Percentiles rank a stretch among this genome's conserved stretches.
These are phyloP conservation scores for Tonatia bakeri DNA, from an alignment of 2,113 vertebrate species.

Conservation along the genomic window DNA sequence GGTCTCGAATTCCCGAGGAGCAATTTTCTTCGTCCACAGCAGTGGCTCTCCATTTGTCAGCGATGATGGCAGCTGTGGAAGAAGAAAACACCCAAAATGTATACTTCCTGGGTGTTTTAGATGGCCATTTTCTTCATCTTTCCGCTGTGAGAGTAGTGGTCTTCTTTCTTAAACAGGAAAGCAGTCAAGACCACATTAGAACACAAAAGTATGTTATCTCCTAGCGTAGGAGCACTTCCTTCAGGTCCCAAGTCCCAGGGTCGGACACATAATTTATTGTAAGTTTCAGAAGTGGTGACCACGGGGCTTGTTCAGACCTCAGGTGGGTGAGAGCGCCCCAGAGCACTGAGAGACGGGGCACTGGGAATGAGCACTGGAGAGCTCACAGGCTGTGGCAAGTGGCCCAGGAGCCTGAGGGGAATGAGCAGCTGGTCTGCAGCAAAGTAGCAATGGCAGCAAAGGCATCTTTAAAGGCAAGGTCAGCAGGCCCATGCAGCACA, in stretches of 20 bases:
- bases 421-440: neutral
- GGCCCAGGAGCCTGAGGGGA: neutral
- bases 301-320: neutral
- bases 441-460: neutral
- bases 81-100: neutral
- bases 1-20: accelerated
- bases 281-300: neutral
- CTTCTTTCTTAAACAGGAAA: neutral
- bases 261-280: neutral
- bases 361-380: too few species aligned
- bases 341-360: neutral
- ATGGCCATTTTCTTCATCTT: neutral
- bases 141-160: neutral
- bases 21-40: too few species aligned
- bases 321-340: neutral
- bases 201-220: neutral
- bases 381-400: neutral
- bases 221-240: neutral
- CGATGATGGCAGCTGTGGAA: neutral
- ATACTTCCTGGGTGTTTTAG: neutral
- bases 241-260: neutral
- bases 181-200: neutral
- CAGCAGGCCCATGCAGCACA: too few species aligned
- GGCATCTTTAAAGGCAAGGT: neutral
- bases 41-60: too few species aligned